A percentile compares a stretch with the other conserved stretches of the same genome.
Conservation (phyloP, 2,888 invertebrate genomes). For the Ormyrus thymus region DNA sequence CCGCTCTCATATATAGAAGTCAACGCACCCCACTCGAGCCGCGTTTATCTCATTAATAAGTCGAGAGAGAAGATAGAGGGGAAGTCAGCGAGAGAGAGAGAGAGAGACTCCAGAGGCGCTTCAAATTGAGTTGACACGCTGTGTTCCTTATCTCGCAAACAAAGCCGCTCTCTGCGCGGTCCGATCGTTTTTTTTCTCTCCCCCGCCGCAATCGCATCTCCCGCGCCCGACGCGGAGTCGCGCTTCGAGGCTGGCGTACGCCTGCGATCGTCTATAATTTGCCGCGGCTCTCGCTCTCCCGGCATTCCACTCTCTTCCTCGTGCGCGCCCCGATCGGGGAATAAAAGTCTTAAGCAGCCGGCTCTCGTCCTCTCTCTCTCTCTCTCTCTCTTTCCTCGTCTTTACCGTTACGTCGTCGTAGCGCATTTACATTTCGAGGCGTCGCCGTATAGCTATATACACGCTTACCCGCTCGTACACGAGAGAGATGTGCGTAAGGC, state of each 20-base stretch:
- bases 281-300: conserved; percentile 4
- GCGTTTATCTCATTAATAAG: background rate
- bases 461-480: background rate
- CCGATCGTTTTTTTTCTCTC: background rate
- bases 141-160: background rate
- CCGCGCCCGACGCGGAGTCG: background rate
- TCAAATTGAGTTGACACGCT: conserved; percentile 6
- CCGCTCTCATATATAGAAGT: too few relatives aligned
- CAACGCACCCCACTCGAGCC: too few relatives aligned
- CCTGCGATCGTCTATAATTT: conserved; percentile 10
- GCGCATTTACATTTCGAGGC: conserved; percentile 34
- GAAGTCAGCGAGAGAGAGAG: background rate
- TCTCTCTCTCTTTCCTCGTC: conserved; percentile 11
- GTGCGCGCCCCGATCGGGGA: background rate
- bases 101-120: background rate
- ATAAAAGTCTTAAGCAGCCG: conserved; percentile 28
- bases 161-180: background rate
- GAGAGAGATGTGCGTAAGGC: too few relatives aligned
- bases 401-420: conserved; percentile 31
- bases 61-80: background rate
- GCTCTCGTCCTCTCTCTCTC: background rate
- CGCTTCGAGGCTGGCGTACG: background rate
- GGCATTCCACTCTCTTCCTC: conserved; percentile 23
- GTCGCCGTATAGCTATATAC: background rate
- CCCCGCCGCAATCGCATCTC: conserved; percentile 14